phyloP scores from a whole-genome alignment of 2,797 vertebrate species.

The Harpagifer antarcticus region DNA sequence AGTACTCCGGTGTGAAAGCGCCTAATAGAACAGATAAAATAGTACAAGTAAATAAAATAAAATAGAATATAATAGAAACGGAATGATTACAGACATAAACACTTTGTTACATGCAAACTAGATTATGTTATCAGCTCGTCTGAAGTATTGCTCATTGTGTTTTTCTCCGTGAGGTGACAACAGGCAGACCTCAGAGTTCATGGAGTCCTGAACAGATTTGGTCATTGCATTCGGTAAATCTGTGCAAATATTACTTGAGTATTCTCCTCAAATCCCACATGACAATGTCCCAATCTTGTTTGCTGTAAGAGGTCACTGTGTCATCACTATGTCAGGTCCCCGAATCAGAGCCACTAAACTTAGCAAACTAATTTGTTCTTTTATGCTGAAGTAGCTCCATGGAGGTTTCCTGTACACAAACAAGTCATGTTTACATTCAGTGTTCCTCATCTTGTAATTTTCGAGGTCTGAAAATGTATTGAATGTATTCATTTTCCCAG shows the following conservation, averaged over 20 bases:
- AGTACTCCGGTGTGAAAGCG: too few species aligned
- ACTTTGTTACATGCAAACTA: neutral
- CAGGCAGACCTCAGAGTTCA: constrained; percentile 37
- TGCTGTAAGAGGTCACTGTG: constrained; percentile 49
- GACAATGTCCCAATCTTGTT: constrained; percentile 44
- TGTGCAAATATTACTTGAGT: constrained; percentile 61
- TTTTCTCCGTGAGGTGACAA: constrained; percentile 14
- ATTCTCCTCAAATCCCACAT: constrained; percentile 27
- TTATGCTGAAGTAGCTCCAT: neutral
- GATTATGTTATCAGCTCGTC: constrained; percentile 13
- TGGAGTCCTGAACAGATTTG: constrained; percentile 33
- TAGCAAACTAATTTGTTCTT: neutral
- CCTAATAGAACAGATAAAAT: too few species aligned
- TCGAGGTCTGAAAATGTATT: neutral
- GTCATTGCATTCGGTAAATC: constrained; percentile 30
- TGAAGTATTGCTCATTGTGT: constrained; percentile 2
- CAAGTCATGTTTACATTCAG: neutral
- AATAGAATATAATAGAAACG: too few species aligned
- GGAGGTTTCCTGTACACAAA: neutral
- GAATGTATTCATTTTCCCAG: neutral
- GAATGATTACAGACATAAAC: constrained; percentile 14
- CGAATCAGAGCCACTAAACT: neutral
- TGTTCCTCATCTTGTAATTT: neutral
- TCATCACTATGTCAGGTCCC: constrained; percentile 14
- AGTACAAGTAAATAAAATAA: too few species aligned